Base-by-base conservation (phyloP, 2,113 vertebrate genomes). In the Nycticorax nycticorax region DNA sequence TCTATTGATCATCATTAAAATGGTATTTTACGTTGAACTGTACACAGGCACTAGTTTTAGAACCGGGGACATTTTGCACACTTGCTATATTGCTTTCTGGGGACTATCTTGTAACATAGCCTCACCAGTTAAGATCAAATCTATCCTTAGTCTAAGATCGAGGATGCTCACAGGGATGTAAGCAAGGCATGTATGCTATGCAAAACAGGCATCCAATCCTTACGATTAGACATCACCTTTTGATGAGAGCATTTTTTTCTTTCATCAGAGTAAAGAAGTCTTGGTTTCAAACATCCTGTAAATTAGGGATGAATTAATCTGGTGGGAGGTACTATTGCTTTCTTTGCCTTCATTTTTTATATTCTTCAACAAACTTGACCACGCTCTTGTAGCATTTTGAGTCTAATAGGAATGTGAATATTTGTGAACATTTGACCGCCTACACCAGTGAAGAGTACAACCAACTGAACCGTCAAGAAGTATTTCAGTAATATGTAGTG, bases 151-250 rank as follows among this genome's bases (percentile, higher is more conserved):
- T 13, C 53, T 47, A 75, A 64, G 20, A 39, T 6, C 5, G 0
- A 83, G 67, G 22, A 50, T 14, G 11, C 84, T 74, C 28, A 37
- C 1, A 59, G 28, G 47, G 59, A 43, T 39, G 55, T 81, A 90
- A 83, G 14, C 9, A 60, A 69, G 12, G 27, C 26, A 33, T 0
- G 0, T 12, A 20, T 11, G 3, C 22, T 47, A 21, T 12, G 26
- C 12, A 37, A 67, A 92, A 64, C 27, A 60, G 23, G 21, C 35
- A 52, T 50, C 24, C 48, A 74, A 4, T 16, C n/a, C 26, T 56
- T 21, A 18, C 4, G 10, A 67, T 50, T 28, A 86, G 45, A 53
- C 14, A 35, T 52, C 19, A 45, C 9, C 10, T 80, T 83, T 45
- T 30, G 26, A 56, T 24, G 8, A 71, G 5, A 73, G 5, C 4